Conservation (phyloP, 1,140 invertebrate genomes). For the Mizuhopecten yessoensis region DNA sequence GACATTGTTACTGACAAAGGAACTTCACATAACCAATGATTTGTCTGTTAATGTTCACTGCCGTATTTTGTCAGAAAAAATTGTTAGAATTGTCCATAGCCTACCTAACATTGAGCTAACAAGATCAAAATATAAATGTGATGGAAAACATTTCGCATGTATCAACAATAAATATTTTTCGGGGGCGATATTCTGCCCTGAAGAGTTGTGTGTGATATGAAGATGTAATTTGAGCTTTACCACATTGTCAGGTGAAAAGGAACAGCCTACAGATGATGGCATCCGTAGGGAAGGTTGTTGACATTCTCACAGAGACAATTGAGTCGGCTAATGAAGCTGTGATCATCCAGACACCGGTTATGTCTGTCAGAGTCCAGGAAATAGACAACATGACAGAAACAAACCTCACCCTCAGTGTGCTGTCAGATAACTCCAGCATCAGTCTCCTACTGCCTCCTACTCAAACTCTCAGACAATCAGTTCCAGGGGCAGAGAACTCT, state of each 20-base stretch:
- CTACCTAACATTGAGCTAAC: too few species aligned
- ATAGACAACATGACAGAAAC: not conserved
- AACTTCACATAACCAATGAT: too few species aligned
- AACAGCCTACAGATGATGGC: not conserved
- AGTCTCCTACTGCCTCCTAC: not conserved
- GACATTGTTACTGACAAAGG: too few species aligned
- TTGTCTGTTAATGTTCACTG: too few species aligned
- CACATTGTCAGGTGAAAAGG: not conserved
- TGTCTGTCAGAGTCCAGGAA: not conserved
- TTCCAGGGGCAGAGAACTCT: not conserved
- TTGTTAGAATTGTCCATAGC: too few species aligned
- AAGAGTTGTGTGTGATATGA: too few species aligned
- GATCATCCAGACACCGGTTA: not conserved
- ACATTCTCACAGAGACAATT: not conserved
- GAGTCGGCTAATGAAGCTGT: not conserved
- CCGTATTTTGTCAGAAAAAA: too few species aligned
- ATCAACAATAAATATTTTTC: too few species aligned
- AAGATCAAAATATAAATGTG: too few species aligned
- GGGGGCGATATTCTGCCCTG: too few species aligned
- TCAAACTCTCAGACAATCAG: not conserved
- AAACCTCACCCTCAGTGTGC: not conserved
- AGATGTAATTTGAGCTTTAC: too few species aligned
- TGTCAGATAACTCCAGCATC: not conserved
- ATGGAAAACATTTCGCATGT: too few species aligned
- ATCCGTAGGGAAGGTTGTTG: not conserved